phyloP scores from a whole-genome alignment of 2,888 invertebrate species.

The Leptopilina myrica region DNA sequence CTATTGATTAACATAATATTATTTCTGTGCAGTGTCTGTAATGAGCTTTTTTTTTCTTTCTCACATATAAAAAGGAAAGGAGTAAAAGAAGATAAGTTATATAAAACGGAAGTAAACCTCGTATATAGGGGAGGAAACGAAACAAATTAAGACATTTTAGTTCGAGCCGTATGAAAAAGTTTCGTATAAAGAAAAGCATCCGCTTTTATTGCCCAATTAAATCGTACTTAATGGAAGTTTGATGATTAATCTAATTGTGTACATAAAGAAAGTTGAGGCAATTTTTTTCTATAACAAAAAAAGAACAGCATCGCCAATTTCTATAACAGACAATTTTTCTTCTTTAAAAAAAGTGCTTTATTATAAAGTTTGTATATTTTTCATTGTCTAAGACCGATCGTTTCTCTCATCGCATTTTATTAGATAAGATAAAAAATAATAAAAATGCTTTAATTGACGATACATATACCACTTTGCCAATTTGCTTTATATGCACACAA shows the following conservation, averaged over 20 bases:
- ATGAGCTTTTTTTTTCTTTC: too few relatives aligned
- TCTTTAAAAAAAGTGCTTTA: too few relatives aligned
- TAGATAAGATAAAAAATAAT: background rate
- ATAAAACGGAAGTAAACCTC: too few relatives aligned
- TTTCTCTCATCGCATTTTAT: background rate
- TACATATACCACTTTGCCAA: background rate
- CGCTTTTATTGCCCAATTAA: too few relatives aligned
- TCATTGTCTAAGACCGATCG: slow-evolving; percentile 1
- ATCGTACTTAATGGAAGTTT: background rate
- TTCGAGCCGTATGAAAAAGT: too few relatives aligned
- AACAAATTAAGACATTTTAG: too few relatives aligned
- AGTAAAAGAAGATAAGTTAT: too few relatives aligned
- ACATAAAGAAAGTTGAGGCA: background rate
- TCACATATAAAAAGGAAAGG: too few relatives aligned
- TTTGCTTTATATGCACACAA: background rate
- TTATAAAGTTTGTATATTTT: background rate
- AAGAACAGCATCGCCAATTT: background rate
- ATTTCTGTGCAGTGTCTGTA: too few relatives aligned
- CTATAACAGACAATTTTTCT: background rate
- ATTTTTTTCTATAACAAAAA: background rate
- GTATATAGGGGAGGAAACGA: too few relatives aligned
- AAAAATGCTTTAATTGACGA: background rate
- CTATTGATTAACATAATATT: too few relatives aligned
- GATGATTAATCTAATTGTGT: background rate
- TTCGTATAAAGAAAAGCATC: too few relatives aligned